Base-by-base conservation (phyloP, 92 coral and sea anemone species). In the Galaxea fascicularis region DNA sequence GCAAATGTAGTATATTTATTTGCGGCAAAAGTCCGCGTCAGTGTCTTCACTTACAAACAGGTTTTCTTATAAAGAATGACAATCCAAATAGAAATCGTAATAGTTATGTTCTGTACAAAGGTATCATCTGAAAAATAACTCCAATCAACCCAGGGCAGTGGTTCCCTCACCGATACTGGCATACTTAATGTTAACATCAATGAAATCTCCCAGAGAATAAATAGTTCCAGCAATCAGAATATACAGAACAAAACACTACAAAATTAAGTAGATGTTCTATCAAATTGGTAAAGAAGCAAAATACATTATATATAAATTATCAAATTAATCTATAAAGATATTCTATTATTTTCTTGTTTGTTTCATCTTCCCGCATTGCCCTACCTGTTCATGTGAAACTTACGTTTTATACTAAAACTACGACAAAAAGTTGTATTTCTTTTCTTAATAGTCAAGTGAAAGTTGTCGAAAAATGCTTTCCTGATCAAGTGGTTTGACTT, bases 11-110 rank as follows among this genome's bases (percentile, higher is more conserved):
- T 2, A 22, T 22, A 60, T 60, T 60, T 60, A 25, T 60, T 60
- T 22, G 30, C 6, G 35, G 66, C 15, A 60, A 6, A 35, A 68
- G 13, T 16, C 26, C 73, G 52, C n/a, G 24, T 20, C 22, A 35
- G 41, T 35, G 41, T 56, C n/a, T 56, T 24, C 21, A 16, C 62
- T 17, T 77, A 47, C 73, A 63, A 27, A 78, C 16, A 63, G 63
- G 44, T 45, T 44, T 62, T 39, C 82, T n/a, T 26, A 46, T 53
- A 45, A 78, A 78, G 60, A 65, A 26, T 18, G 82, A 57, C 35
- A 27, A 45, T 24, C 20, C 63, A 63, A 64, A 62, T 25, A 45
- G 18, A 17, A 27, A 1, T 45, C 15, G 26, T 15, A 6, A 24
- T 22, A 16, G 4, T 56, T 56, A 16, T 16, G 16, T 30, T 44